phyloP scores from a whole-genome alignment of 1,140 invertebrate genomes.

The Centruroides vittatus region DNA sequence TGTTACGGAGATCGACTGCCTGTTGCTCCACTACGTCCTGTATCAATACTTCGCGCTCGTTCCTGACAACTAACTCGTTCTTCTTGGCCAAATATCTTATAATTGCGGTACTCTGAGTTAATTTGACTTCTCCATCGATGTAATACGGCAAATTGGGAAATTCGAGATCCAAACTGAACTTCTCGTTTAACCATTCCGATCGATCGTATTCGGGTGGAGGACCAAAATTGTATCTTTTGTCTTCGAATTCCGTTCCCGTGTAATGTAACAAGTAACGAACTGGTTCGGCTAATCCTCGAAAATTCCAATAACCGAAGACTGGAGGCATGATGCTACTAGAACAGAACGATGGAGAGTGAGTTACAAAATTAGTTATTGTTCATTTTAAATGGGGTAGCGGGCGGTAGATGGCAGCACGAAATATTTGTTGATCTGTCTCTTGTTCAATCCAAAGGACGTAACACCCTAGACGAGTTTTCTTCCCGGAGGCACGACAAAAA shows the following conservation, averaged over 20 bases:
- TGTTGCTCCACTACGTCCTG: conserved; percentile 34
- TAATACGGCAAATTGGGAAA: conserved; percentile 26
- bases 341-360: too few species aligned
- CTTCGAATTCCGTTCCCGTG: conserved; percentile 51
- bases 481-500: too few species aligned
- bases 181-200: conserved; percentile 23
- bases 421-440: too few species aligned
- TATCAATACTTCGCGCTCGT: conserved; percentile 28
- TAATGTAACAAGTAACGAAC: conserved; percentile 56
- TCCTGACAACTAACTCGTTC: conserved; percentile 23
- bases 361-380: too few species aligned
- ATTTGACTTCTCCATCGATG: conserved; percentile 20
- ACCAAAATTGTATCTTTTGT: conserved; percentile 28
- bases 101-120: conserved; percentile 36
- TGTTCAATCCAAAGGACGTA: too few species aligned
- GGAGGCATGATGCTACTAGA: conserved; percentile 21
- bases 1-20: conserved; percentile 31
- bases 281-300: conserved; percentile 51
- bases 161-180: conserved; percentile 22
- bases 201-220: conserved; percentile 2
- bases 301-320: conserved; percentile 46
- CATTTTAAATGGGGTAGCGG: too few species aligned
- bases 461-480: too few species aligned
- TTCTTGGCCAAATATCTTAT: conserved; percentile 34
- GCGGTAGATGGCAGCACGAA: too few species aligned